Evolutionary conservation across 2,113 vertebrate species (phyloP), one percentile per base, ranked within the genome.

Genomic region (Chaetorhynchus papuensis): DNA sequence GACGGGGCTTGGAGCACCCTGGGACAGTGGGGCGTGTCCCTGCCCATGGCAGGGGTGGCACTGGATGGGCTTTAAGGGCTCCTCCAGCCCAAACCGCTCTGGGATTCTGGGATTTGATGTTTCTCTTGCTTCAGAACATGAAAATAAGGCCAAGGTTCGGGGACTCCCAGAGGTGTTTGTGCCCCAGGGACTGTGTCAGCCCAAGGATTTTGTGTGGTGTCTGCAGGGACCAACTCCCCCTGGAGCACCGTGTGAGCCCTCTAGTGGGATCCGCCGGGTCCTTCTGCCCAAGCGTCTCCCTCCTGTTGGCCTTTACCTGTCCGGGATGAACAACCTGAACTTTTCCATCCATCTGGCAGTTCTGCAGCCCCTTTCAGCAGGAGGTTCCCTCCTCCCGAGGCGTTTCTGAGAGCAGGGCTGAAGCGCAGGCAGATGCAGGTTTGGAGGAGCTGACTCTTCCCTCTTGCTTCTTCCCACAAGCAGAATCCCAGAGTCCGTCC

Each of bases 171-270:
- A 19, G 31, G 3, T 28, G 52, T 70, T 74, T 28, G 42, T 53
- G 50, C 35, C 69, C 45, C 21, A 8, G 18, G 35, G 13, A 2
- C n/a, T 24, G 52, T 74, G 75, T 39, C 60, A 59, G 35, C 68
- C 15, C 44, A 24, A 54, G 76, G 54, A 8, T 9, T 14, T 2
- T 30, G 52, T 15, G 3, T 11, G 69, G 12, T 42, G 61, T 10
- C 8, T 17, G 4, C 0, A 14, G 68, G 52, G 75, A 30, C 21
- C 22, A 20, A 6, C 52, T 35, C 56, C 57, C 82, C 78, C 60
- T 20, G 14, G 15, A 96, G 85, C 24, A n/a, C 70, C 60, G 1
- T 70, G 90, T 93, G 96, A 90, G 95, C 93, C 94, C 90, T 96
- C 93, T 89, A 92, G 96, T 83, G 95, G 95, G 87, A 78, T 19